Evolutionary conservation across 2,888 invertebrate species (phyloP), one percentile per base, ranked within the genome.

Genomic region (Orchestes rusci): DNA sequence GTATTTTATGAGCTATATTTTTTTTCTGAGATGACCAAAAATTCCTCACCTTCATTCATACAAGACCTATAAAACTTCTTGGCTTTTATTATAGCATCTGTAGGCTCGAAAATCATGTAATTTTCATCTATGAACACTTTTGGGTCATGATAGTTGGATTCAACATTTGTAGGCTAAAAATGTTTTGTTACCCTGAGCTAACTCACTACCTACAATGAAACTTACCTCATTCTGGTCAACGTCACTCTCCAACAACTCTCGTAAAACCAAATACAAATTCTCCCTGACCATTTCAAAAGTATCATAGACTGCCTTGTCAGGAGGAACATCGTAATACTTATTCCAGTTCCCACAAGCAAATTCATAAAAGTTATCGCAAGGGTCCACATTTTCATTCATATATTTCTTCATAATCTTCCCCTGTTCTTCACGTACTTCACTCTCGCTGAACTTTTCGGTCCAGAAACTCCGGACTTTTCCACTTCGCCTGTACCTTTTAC

Each of bases 341-440:
- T 82, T 79, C 91, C 91, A 92, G 58, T 88, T 88, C 1, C 91
- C 91, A 63, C 84, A 91, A 1, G 90, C 84, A 58, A 81, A 91
- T 58, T 84, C 80, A 62, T 88, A 90, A 63, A 90, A 90, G 62
- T 90, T 88, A 3, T 78, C 72, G 61, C 90, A 90, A 0, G 90
- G 89, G 61, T 87, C 78, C 1, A 75, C 76, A 17, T 70, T 71
- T 1, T 65, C 67, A 57, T 90, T 84, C 84, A 90, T 88, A 57
- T 82, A 84, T 43, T 77, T 78, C 53, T 72, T 72, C 87, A 88
- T 88, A 49, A 82, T 44, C 48, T 48, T 46, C 15, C 34, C 23
- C 3, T 30, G 29, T 16, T 10, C 30, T 34, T 16, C 17, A 10
- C 34, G 16, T 10, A 31, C 31, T 12, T 31, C 31, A 12, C 15